These are phyloP conservation scores for Elgaria multicarinata DNA, from an alignment of 2,113 vertebrate species.

Conservation along the genomic window DNA sequence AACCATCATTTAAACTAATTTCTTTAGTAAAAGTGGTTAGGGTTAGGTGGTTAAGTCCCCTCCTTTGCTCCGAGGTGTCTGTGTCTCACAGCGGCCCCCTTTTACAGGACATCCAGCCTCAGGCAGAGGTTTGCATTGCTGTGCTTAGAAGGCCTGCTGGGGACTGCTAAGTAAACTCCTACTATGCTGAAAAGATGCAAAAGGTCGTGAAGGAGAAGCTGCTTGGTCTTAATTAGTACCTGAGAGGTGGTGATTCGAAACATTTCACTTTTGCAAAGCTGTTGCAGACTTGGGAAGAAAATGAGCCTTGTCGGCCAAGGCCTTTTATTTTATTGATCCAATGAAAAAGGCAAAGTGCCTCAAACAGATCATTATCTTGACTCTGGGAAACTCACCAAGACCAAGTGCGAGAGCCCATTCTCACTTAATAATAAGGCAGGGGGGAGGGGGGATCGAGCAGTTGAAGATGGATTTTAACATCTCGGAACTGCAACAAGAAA, in stretches of 20 bases:
- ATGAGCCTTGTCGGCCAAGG: neutral
- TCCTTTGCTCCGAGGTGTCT: too few relatives aligned
- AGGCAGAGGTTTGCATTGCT: neutral
- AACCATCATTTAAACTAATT: too few relatives aligned
- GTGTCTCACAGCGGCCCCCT: neutral
- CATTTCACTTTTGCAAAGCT: neutral
- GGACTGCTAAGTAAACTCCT: neutral
- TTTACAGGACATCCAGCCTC: neutral
- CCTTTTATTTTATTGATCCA: neutral
- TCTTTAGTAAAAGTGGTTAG: too few relatives aligned
- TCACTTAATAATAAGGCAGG: neutral
- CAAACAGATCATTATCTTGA: neutral
- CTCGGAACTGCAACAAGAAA: neutral
- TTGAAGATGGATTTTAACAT: neutral
- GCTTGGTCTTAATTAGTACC: neutral
- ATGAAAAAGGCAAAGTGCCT: neutral
- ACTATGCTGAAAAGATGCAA: neutral
- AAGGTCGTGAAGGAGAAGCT: neutral
- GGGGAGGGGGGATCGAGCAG: neutral
- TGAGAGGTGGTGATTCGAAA: neutral
- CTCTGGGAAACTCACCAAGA: neutral
- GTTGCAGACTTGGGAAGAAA: neutral
- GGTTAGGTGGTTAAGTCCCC: too few relatives aligned
- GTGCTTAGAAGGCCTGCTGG: neutral
- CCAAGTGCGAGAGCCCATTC: neutral